Percentiles rank a stretch among this genome's conserved stretches.
These are phyloP conservation scores for Anthrax anthrax DNA, from an alignment of 2,888 invertebrate species.

Conservation along the genomic window DNA sequence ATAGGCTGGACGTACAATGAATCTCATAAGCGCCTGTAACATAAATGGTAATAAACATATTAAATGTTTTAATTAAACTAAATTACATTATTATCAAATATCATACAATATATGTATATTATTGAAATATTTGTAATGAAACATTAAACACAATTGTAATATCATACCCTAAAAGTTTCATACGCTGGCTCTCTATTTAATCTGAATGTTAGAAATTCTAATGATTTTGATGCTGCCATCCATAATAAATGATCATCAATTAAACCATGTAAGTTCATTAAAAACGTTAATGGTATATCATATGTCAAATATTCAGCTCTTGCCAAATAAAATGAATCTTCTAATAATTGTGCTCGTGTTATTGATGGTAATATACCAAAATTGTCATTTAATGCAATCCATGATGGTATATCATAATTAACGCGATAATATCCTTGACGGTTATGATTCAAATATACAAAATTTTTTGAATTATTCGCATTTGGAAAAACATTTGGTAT, in stretches of 20 bases:
- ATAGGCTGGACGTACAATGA: conserved; percentile 32
- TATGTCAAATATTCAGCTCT: conserved; percentile 42
- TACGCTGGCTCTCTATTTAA: conserved; percentile 42
- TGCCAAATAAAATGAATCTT: conserved; percentile 49
- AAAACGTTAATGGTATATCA: conserved; percentile 40
- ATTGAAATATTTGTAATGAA: no score
- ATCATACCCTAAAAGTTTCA: conserved; percentile 42
- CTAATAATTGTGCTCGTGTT: conserved; percentile 53
- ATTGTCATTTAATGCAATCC: conserved; percentile 40
- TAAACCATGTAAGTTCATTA: conserved; percentile 36
- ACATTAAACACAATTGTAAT: not conserved
- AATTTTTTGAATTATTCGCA: conserved; percentile 18
- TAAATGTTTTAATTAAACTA: not conserved
- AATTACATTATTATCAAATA: no score
- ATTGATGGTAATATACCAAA: conserved; percentile 42
- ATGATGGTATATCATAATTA: conserved; percentile 48
- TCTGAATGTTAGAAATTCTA: conserved; percentile 44
- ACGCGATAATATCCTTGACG: conserved; percentile 48
- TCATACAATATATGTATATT: no score
- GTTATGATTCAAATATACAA: conserved; percentile 35
- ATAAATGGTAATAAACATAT: not conserved
- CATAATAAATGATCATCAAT: conserved; percentile 46
- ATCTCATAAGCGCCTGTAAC: conserved; percentile 31
- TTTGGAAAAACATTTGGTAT: conserved; percentile 24
- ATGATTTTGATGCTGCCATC: conserved; percentile 40